These are phyloP conservation scores for Alloscopus bannaensis DNA, from an alignment of 2,888 invertebrate genomes.

Conservation along the genomic window DNA sequence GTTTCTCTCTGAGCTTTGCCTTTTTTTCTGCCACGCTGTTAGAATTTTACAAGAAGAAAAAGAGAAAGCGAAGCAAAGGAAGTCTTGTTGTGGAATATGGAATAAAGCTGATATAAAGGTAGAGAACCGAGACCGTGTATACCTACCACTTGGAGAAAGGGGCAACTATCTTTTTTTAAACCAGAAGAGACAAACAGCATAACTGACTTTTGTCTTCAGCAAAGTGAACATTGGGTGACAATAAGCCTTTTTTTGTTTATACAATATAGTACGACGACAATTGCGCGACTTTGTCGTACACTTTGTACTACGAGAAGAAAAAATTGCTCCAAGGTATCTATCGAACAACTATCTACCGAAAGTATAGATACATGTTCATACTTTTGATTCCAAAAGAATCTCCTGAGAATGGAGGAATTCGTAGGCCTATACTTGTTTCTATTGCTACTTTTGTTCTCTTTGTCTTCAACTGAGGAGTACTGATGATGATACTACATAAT, in stretches of 20 bases:
- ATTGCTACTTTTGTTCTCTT: neutral
- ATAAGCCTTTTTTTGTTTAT: constrained; percentile 25
- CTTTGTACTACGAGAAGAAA: neutral
- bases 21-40: constrained; percentile 26
- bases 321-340: neutral
- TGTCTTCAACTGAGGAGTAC: neutral
- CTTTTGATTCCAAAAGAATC: neutral
- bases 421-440: too few species aligned
- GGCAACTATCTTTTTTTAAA: too few species aligned
- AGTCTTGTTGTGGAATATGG: neutral
- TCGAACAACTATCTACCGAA: too few species aligned
- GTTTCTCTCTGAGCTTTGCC: constrained; percentile 1
- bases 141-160: too few species aligned
- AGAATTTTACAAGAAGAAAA: constrained; percentile 16
- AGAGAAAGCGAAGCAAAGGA: neutral
- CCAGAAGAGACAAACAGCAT: too few species aligned
- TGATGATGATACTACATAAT: neutral
- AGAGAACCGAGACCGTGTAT: constrained; percentile 25
- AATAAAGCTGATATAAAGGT: constrained; percentile 5
- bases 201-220: too few species aligned
- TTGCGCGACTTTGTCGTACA: constrained; percentile 9
- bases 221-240: constrained; percentile 19
- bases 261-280: constrained; percentile 27
- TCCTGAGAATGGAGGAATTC: too few species aligned
- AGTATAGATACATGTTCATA: neutral